These are phyloP conservation scores for Cheilinus undulatus DNA, from an alignment of 2,113 vertebrate genomes.

Conservation along the genomic window DNA sequence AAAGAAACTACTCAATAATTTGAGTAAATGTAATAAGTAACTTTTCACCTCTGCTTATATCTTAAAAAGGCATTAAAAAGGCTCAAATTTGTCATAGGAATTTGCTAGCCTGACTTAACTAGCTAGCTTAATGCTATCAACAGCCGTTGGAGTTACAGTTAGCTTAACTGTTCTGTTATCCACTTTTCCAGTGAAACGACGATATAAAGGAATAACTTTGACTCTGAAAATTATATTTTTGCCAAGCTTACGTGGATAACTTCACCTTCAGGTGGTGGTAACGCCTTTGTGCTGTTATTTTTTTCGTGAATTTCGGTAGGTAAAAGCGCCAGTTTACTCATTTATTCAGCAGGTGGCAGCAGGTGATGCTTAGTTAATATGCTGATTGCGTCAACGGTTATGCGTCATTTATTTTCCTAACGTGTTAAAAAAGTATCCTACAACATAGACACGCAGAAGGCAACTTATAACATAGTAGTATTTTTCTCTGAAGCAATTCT, in stretches of 20 bases:
- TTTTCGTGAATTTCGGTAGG: neutral
- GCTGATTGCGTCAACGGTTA: neutral
- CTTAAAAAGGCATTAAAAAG: no score
- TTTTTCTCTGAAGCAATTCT: no score
- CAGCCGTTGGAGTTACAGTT: constrained; percentile 6
- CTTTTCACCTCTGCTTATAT: no score
- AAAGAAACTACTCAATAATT: no score
- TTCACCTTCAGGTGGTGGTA: neutral
- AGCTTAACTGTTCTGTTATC: neutral
- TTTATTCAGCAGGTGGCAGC: neutral
- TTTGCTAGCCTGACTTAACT: no score
- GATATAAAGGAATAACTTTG: neutral
- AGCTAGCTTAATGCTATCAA: constrained; percentile 11
- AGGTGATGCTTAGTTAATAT: constrained; percentile 2
- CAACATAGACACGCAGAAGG: no score
- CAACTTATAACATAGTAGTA: no score
- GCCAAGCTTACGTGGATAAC: neutral
- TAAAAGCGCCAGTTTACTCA: neutral
- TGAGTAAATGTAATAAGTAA: no score
- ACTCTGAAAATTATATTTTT: neutral
- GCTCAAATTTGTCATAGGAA: no score
- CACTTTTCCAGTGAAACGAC: neutral
- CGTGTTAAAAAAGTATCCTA: no score
- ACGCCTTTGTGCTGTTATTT: neutral
- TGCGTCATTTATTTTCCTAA: no score